Base-by-base conservation (phyloP, 2,888 invertebrate genomes). In the Flabesymbios commensalis region DNA sequence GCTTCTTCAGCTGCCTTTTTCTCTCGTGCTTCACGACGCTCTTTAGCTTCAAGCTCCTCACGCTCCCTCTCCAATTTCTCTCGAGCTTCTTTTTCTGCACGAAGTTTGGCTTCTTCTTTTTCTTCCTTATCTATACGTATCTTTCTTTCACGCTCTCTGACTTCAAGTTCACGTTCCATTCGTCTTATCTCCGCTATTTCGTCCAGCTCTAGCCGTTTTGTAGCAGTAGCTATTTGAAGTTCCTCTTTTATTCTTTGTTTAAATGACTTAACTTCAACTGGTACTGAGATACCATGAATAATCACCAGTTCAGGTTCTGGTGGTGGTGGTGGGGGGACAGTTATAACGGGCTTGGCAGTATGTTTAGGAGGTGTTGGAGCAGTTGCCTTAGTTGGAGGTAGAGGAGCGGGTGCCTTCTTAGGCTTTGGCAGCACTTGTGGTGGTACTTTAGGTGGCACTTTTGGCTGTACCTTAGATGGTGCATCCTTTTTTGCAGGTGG, bases 181-280 rank as follows among this genome's bases (percentile, higher is more conserved):
- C 74, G 74, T 14, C 78, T 67, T 36, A 81, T 75, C 68, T 81
- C 85, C 68, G 84, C 84, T 53, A 80, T 75, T 53, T 84, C 83
- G 63, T 85, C 84, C 42, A 84, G 74, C 39, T 80, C 73, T 39
- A 79, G 72, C 54, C 82, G 75, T 45, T 84, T 68, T 19, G 80
- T 76, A 32, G 74, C 76, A 7, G 85, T 79, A 28, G 81, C 84
- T 60, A 84, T 78, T 57, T 83, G 75, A 57, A 85, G 73, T 64
- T 85, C 85, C 64, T 85, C 84, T 65, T 84, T 84, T 56, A 85
- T 74, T 45, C 83, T 67, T 59, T 75, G 75, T 62, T 81, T 80
- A 42, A 79, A 65, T 3, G 77, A 77, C 68, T 77, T 79, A 72
- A 81, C 77, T 4, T 79, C 78, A 48, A 76, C 71, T 2, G 79